These are phyloP conservation scores for Diadophis punctatus DNA, from an alignment of 2,113 vertebrate species.

Conservation along the genomic window DNA sequence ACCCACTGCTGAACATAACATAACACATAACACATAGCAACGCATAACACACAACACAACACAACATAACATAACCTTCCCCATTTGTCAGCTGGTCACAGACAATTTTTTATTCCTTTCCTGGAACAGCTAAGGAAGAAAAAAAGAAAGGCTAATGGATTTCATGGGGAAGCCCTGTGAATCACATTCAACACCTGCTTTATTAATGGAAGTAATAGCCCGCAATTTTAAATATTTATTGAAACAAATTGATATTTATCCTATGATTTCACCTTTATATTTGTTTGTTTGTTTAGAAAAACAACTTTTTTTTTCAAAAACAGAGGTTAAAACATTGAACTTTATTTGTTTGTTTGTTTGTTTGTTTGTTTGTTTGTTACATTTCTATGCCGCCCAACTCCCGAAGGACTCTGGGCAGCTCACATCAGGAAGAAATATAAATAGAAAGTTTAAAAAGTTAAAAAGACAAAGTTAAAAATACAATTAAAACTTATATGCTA, in stretches of 20 bases:
- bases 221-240: background rate
- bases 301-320: background rate
- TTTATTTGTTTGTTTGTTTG: too few species aligned
- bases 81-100: background rate
- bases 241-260: background rate
- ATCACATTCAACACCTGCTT: background rate
- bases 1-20: too few species aligned
- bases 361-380: too few species aligned
- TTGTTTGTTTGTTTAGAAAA: background rate
- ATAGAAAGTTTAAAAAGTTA: too few species aligned
- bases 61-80: background rate
- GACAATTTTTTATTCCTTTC: background rate
- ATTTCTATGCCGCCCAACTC: too few species aligned
- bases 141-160: background rate
- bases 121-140: background rate
- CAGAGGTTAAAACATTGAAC: too few species aligned
- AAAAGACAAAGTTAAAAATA: too few species aligned
- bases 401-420: too few species aligned
- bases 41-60: too few species aligned
- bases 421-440: too few species aligned
- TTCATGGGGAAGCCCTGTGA: background rate
- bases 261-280: background rate
- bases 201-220: background rate
- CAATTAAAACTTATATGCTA: too few species aligned
- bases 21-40: background rate